Percentiles rank a stretch among this genome's conserved stretches.
These are phyloP conservation scores for Acronicta psi DNA, from an alignment of 2,888 invertebrate species.

Conservation along the genomic window DNA sequence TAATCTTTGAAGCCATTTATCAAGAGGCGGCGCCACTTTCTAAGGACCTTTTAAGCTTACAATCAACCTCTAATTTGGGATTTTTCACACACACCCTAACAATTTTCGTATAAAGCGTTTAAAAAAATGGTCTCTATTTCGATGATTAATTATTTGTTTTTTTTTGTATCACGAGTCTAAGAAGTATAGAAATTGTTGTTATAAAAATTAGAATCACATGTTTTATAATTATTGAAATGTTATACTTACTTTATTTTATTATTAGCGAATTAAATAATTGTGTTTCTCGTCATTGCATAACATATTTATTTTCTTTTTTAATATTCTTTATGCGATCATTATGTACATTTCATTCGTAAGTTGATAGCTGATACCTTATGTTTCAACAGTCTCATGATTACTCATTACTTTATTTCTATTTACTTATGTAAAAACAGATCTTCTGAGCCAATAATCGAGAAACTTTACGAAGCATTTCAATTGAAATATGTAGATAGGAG, in stretches of 20 bases:
- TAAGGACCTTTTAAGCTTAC: slow-evolving; percentile 57
- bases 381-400: neutral
- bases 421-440: neutral
- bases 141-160: slow-evolving; percentile 47
- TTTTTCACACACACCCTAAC: slow-evolving; percentile 83
- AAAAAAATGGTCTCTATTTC: slow-evolving; percentile 33
- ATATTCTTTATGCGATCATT: neutral
- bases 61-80: slow-evolving; percentile 81
- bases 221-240: too few relatives aligned
- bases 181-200: too few relatives aligned
- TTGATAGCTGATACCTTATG: too few relatives aligned
- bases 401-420: neutral
- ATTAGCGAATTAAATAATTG: too few relatives aligned
- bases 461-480: neutral
- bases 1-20: slow-evolving; percentile 49
- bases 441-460: neutral
- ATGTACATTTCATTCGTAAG: neutral
- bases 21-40: slow-evolving; percentile 68
- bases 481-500: too few relatives aligned
- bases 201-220: too few relatives aligned
- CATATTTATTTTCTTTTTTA: too few relatives aligned
- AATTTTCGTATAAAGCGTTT: slow-evolving; percentile 42
- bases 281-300: too few relatives aligned
- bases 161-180: neutral
- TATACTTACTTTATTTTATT: too few relatives aligned